These are phyloP conservation scores for Agonopterix arenella DNA, from an alignment of 2,888 invertebrate genomes.

Conservation along the genomic window DNA sequence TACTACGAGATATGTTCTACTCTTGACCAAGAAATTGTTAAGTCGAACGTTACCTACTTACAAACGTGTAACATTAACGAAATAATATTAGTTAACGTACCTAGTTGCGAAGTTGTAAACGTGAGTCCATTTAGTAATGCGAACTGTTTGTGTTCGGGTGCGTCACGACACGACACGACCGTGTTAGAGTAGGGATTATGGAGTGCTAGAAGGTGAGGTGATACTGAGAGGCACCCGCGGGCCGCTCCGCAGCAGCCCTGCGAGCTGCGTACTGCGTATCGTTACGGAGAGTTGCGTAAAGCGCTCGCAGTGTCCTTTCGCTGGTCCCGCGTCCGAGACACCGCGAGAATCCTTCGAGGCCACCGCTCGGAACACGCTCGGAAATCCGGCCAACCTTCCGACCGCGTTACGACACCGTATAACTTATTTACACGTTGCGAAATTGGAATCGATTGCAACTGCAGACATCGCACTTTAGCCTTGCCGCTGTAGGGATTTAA, in stretches of 20 bases:
- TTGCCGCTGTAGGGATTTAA: conserved; percentile 73
- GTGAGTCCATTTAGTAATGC: conserved; percentile 62
- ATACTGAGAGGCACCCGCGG: conserved; percentile 1
- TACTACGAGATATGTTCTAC: conserved; percentile 13
- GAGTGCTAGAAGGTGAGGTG: conserved; percentile 10
- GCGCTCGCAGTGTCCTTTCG: conserved; percentile 45
- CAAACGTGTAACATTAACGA: conserved; percentile 45
- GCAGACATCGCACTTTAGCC: conserved; percentile 73
- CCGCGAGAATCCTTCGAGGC: conserved; percentile 71
- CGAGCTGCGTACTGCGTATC: neutral
- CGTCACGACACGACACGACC: conserved; percentile 39
- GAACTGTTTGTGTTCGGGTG: conserved; percentile 39
- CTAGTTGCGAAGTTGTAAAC: conserved; percentile 57
- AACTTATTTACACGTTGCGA: conserved; percentile 75
- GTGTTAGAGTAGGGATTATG: conserved; percentile 10
- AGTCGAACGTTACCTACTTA: conserved; percentile 33
- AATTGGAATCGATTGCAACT: conserved; percentile 75
- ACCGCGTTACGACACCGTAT: conserved; percentile 73
- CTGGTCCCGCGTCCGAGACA: conserved; percentile 50
- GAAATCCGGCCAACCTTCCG: conserved; percentile 78
- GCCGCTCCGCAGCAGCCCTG: conserved; percentile 2
- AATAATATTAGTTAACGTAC: conserved; percentile 51
- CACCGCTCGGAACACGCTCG: conserved; percentile 71
- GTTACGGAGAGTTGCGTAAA: conserved; percentile 39
- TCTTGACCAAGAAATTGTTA: conserved; percentile 53